Conservation (phyloP, 1,140 invertebrate genomes). For the Drosophila guanche region DNA sequence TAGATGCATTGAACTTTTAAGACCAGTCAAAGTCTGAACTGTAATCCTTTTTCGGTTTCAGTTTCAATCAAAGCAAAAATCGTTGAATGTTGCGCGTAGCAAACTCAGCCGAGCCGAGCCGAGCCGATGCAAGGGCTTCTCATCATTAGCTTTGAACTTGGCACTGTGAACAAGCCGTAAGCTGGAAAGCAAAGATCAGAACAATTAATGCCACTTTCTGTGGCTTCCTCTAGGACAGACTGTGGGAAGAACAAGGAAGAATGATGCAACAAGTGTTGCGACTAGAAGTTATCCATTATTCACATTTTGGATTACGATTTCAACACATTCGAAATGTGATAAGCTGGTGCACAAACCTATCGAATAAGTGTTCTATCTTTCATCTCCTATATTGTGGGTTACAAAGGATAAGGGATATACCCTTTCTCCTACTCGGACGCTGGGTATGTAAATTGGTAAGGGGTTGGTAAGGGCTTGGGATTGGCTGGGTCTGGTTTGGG, state of each 20-base stretch:
- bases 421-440: not conserved
- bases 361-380: too few species aligned
- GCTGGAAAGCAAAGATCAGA: conserved; percentile 31
- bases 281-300: too few species aligned
- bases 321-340: too few species aligned
- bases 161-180: conserved; percentile 30
- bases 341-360: too few species aligned
- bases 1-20: conserved; percentile 73
- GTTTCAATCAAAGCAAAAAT: conserved; percentile 72
- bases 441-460: not conserved
- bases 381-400: too few species aligned
- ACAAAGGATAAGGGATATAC: too few species aligned
- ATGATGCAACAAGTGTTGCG: not conserved
- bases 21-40: conserved; percentile 39
- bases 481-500: conserved; percentile 8
- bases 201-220: conserved; percentile 64
- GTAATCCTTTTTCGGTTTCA: conserved; percentile 62
- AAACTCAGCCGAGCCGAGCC: too few species aligned
- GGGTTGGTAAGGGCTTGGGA: conserved; percentile 7
- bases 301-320: not conserved
- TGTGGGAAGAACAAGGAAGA: not conserved
- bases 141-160: conserved; percentile 66
- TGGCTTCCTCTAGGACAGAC: conserved; percentile 39
- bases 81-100: conserved; percentile 20
- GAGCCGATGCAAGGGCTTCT: conserved; percentile 51